Evolutionary conservation across 2,888 invertebrate genomes (phyloP), one percentile per base, ranked within the genome.

Genomic region (Protonemura montana): DNA sequence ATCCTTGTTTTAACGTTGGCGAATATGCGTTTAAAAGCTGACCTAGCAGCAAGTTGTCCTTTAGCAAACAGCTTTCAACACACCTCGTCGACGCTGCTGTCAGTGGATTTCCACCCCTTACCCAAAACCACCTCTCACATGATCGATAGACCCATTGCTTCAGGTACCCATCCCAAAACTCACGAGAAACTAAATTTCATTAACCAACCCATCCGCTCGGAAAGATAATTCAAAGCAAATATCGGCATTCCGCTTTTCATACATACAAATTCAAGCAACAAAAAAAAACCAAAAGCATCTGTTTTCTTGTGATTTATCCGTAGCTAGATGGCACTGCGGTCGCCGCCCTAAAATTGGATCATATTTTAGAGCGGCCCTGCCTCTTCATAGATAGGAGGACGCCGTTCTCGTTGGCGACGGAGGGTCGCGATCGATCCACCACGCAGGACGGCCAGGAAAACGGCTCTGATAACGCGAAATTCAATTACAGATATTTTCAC

Each of bases 151-250:
- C 13, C 13, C 59, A 21, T 21, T n/a, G 10, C 35, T 6, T 3
- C 35, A 35, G 35, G 35, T 35, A 35, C 10, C 3, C 35, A 35
- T 35, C 35, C 35, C 3, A 35, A 35, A 6, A 6, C 35, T 35
- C 35, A 10, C 5, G 35, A 10, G 5, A 35, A 6, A 35, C 35
- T 35, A 35, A 35, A 59, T 59, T 59, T 59, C 59, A 59, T 59
- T 59, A 59, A 59, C 59, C 59, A 21, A 21, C 13, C 59, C 59
- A 13, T 2, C 59, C 59, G 59, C 1, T 7, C 59, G 59, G 59
- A 59, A 59, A 59, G 59, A 59, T 59, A 59, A 59, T 59, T 59
- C 21, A 59, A n/a, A 59, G 59, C 59, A 59, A 59, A 59, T 59
- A 59, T 59, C 21, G 59, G 13, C 21, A 21, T 59, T 59, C n/a